Evolutionary conservation across 1,140 invertebrate species (phyloP).

Genomic region (Akabosia matsudoensis): DNA sequence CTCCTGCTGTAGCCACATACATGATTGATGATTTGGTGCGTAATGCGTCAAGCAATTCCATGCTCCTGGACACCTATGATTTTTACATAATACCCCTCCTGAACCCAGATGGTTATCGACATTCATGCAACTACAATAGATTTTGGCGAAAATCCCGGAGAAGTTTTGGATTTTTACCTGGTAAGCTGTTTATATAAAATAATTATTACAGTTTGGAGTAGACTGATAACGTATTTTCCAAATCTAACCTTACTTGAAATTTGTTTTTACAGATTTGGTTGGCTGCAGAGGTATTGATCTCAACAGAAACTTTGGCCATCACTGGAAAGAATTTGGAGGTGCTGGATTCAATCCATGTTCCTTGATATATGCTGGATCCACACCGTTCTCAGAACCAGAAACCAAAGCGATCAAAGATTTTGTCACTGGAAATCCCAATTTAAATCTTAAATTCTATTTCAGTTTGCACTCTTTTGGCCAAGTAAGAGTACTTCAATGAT

Average conservation of each 20-base stretch:
- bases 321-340: constrained; percentile 70
- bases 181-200: constrained; percentile 37
- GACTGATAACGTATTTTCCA: neutral
- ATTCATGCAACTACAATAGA: constrained; percentile 53
- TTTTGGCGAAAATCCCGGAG: constrained; percentile 70
- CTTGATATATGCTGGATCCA: constrained; percentile 72
- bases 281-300: constrained; percentile 57
- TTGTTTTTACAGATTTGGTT: constrained; percentile 27
- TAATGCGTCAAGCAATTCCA: constrained; percentile 28
- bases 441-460: neutral
- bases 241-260: neutral
- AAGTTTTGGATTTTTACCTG: constrained; percentile 21
- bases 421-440: constrained; percentile 52
- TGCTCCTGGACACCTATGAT: constrained; percentile 52
- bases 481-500: neutral
- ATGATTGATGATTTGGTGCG: constrained; percentile 61
- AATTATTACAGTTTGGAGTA: neutral
- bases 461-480: constrained; percentile 27
- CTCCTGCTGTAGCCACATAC: constrained; percentile 65
- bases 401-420: constrained; percentile 62
- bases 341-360: constrained; percentile 58
- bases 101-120: constrained; percentile 61
- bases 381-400: constrained; percentile 79
- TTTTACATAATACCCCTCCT: constrained; percentile 57
- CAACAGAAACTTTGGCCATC: constrained; percentile 68